Base-by-base conservation (phyloP, 2,888 invertebrate genomes). In the Muscina levida region DNA sequence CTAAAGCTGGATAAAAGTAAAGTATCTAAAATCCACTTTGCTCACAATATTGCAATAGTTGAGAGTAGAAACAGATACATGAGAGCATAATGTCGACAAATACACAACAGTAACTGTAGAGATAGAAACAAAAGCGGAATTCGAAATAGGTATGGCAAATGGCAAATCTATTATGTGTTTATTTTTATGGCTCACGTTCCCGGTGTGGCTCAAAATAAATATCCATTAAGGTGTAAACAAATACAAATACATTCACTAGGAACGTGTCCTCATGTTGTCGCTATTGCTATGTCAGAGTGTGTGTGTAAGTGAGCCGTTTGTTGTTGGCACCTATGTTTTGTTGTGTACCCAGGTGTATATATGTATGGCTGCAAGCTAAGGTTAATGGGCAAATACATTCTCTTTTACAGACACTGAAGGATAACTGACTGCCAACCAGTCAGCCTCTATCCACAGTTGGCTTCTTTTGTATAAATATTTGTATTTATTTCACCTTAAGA, bases 211-310 rank as follows among this genome's bases (percentile, higher is more conserved):
- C 53, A 53, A 57, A 68, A 81, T 81, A 77, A 81, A 81, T 81
- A 81, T 77, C 81, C 72, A 72, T 77, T 81, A 81, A 75, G 56
- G 59, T 74, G 68, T 56, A 81, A 81, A 75, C 67, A 77, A 72
- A 77, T 72, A 75, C 24, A 81, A 79, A 75, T 44, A 66, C 17
- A 17, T 11, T 24, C 15, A 26, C 24, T 31, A 31, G 3, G 59
- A 71, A 46, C 39, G 62, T 62, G 62, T 42, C 26, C 8, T 31
- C 3, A 31, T 31, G 8, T 31, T 3, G 8, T 31, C 31, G n/a
- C n/a, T n/a, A n/a, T n/a, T n/a, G n/a, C n/a, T n/a, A n/a, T 57
- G 57, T 37, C 42, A 19, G 19, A 42, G 19, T 42, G 1, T 42
- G 42, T 62, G 62, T 39, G 37, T 17, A 6, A 11, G 19, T 62